Conservation (phyloP, 2,113 vertebrate genomes). For the Lophotis ruficrista region DNA sequence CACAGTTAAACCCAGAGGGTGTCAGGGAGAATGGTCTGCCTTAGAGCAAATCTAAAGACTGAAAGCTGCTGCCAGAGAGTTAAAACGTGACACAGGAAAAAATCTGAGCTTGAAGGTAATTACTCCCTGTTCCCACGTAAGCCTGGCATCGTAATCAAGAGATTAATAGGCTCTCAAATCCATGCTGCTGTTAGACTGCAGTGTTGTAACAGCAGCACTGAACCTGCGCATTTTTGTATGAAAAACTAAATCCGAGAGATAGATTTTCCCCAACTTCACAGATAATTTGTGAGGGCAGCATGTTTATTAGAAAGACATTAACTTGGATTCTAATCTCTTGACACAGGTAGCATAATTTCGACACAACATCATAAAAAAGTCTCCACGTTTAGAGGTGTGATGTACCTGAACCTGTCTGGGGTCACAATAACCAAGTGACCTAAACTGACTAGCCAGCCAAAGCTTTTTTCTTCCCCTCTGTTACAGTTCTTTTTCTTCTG, state of each 20-base stretch:
- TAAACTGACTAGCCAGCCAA: background rate
- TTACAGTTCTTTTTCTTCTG: background rate
- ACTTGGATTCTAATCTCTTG: background rate
- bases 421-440: background rate
- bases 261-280: background rate
- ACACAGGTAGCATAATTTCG: background rate
- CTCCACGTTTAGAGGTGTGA: background rate
- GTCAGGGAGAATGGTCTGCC: background rate
- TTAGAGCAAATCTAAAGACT: background rate
- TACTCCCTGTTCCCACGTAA: background rate
- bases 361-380: background rate
- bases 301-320: background rate
- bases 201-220: background rate
- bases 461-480: accelerated
- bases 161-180: background rate
- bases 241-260: background rate
- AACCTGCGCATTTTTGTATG: background rate
- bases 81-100: background rate
- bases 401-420: background rate
- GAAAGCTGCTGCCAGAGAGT: background rate
- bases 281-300: background rate
- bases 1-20: background rate
- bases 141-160: background rate
- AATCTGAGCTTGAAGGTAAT: background rate
- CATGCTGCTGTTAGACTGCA: background rate